Evolutionary conservation across 1,140 invertebrate species (phyloP), one percentile per base, ranked within the genome.

Genomic region (Drosophila orosa): DNA sequence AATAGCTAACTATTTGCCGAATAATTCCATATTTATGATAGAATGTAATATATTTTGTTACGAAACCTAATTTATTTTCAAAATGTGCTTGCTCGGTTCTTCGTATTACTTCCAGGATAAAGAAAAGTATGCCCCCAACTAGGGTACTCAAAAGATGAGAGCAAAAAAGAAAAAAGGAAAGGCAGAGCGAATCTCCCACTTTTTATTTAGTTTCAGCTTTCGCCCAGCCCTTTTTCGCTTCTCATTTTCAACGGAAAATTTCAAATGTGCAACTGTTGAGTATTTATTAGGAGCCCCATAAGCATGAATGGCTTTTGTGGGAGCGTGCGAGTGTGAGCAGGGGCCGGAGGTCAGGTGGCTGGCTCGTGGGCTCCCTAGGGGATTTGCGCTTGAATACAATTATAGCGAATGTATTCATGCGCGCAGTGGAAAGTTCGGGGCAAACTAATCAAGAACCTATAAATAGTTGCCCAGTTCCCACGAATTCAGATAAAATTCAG

Each of bases 261-360:
- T 76, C 59, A 87, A 79, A 82, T 79, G 79, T 86, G 82, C 82
- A 87, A 83, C 82, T 86, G 83, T 83, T 87, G 82, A 76, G 83
- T 87, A 83, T 83, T 76, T 87, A 79, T 82, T 82, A 65, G 67
- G 60, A 37, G 67, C 45, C 10, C 33, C 68, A 57, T 42, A 52
- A 77, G 57, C 39, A 58, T 50, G 39, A 55, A 61, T 74, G 25
- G 63, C 27, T 13, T 24, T 24, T 54, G 31, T 42, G 31, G 19
- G 31, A 40, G 24, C 33, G 29, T 25, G 22, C 48, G 19, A 25
- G 48, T 33, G 45, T 25, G 48, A 7, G 24, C 42, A 12, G 29
- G 27, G 24, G 22, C 44, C 24, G 27, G 35, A 42, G 55, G 61
- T 60, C 61, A 31, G 60, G 52, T 39, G 42, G 39, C 50, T 55